Evolutionary conservation across 2,888 invertebrate species (phyloP), one percentile per base, ranked within the genome.

Genomic region (Aphrophora alni): DNA sequence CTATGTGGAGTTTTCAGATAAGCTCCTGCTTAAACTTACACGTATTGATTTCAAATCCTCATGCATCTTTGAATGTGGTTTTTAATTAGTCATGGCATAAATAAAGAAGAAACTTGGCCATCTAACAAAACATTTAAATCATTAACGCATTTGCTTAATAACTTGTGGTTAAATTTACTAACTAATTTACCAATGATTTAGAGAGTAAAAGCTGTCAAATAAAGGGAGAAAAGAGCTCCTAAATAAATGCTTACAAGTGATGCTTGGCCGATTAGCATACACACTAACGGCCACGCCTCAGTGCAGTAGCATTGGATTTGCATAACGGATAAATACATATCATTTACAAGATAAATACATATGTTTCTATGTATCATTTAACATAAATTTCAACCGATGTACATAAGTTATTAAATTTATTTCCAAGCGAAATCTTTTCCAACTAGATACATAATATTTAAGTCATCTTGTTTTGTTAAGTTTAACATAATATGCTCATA

Each of bases 341-440:
- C 59, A 59, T 59, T 59, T 59, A 59, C 59, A 59, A 59, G 59
- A 59, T 59, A 59, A 59, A 59, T 59, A 59, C 59, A 59, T 59
- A 59, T 59, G 59, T 59, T 59, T 21, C 5, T 59, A 21, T 59
- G 59, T 59, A 21, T 21, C 59, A 59, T 59, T 59, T 59, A 59
- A 59, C 59, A 59, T 59, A 59, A 59, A 59, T 59, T 59, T 59
- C 4, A 14, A 59, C 2, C n/a, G 21, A 21, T 59, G 59, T 21
- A 14, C 59, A 59, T 59, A 59, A 59, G n/a, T 59, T 59, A 59
- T 21, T 21, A 21, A 59, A 21, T 59, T 59, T 59, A 59, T 59
- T 59, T 59, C 14, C n/a, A 21, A 59, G 21, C 21, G 59, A 59
- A 59, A 59, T 59, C 59, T 59, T 59, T 59, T 21, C 59, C 59